A percentile compares a stretch with the other conserved stretches of the same genome.
Evolutionary conservation across 1,140 invertebrate species (phyloP).

Genomic region (Hyphantria cunea): DNA sequence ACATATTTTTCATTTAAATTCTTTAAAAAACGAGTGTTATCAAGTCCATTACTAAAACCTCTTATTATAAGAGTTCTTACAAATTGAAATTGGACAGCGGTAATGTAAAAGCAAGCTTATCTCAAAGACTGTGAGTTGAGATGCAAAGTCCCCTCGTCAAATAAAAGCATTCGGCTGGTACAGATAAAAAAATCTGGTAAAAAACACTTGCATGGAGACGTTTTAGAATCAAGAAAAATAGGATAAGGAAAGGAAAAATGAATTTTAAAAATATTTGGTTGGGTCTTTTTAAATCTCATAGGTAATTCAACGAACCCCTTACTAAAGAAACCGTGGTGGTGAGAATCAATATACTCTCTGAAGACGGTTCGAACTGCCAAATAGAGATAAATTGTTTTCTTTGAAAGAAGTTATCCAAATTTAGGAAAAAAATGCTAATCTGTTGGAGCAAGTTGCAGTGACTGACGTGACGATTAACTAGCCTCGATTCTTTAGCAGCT

Average conservation of each 20-base stretch:
- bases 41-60: slow-evolving; percentile 21
- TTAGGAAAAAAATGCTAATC: too few relatives aligned
- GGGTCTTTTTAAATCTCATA: too few relatives aligned
- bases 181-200: slow-evolving; percentile 34
- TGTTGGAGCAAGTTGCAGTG: too few relatives aligned
- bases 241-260: slow-evolving; percentile 19
- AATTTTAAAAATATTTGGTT: too few relatives aligned
- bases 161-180: slow-evolving; percentile 32
- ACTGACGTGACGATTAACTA: too few relatives aligned
- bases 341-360: too few relatives aligned
- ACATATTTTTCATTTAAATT: not conserved
- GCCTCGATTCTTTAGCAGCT: too few relatives aligned
- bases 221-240: not conserved
- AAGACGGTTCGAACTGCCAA: too few relatives aligned
- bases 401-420: too few relatives aligned
- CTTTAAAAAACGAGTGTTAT: slow-evolving; percentile 13
- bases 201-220: slow-evolving; percentile 30
- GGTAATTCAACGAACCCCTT: too few relatives aligned
- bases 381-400: too few relatives aligned
- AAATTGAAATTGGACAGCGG: slow-evolving; percentile 27
- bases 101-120: slow-evolving; percentile 32
- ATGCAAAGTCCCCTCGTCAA: slow-evolving; percentile 22
- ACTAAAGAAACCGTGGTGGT: too few relatives aligned
- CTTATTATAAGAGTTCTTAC: slow-evolving; percentile 7
- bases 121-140: slow-evolving; percentile 17